Percentiles rank a stretch among this genome's conserved stretches.
Conservation (phyloP, 2,888 invertebrate genomes). For the Eupithecia pulchellata region DNA sequence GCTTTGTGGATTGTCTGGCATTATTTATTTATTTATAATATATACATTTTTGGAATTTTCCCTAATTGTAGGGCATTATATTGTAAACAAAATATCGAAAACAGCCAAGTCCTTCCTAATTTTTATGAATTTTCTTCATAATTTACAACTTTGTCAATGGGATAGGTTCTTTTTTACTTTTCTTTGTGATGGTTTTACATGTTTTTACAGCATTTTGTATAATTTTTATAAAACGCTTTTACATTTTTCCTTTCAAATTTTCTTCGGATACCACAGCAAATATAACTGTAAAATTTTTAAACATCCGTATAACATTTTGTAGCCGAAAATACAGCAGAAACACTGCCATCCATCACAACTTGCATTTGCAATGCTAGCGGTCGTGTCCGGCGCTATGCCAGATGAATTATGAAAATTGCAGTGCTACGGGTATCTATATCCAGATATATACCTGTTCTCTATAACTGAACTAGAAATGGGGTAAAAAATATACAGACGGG, state of each 20-base stretch:
- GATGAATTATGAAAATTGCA: constrained; percentile 49
- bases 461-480: constrained; percentile 28
- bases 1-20: too few relatives aligned
- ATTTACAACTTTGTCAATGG: background rate
- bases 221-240: background rate
- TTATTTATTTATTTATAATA: too few relatives aligned
- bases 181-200: background rate
- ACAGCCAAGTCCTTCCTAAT: too few relatives aligned
- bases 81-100: too few relatives aligned
- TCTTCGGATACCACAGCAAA: background rate
- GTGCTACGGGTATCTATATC: constrained; percentile 35
- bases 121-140: background rate
- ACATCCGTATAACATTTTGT: constrained; percentile 1
- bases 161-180: background rate
- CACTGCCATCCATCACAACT: constrained; percentile 31
- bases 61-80: too few relatives aligned
- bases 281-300: background rate
- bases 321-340: constrained; percentile 23
- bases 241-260: background rate
- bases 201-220: background rate
- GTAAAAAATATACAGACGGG: background rate
- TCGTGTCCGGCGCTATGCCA: constrained; percentile 30
- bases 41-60: too few relatives aligned
- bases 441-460: constrained; percentile 25
- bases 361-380: constrained; percentile 40